Evolutionary conservation across 2,113 vertebrate genomes (phyloP).

Genomic region (Pelusios castaneus): DNA sequence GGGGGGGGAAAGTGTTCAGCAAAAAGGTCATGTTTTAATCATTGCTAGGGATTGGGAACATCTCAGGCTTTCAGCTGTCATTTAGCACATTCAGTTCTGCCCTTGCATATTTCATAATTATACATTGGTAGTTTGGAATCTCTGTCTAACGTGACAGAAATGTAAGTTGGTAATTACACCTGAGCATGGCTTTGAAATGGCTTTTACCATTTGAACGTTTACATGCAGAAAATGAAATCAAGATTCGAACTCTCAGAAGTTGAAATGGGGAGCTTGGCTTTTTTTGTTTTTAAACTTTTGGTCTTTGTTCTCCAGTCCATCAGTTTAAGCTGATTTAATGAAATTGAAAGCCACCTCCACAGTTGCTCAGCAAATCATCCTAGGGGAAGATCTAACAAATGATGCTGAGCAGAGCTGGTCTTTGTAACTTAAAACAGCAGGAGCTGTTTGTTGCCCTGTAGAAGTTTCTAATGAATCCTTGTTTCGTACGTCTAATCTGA

Average conservation of each 20-base stretch:
- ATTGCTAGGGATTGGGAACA: constrained; percentile 54
- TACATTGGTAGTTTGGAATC: constrained; percentile 63
- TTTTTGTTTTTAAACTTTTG: constrained; percentile 65
- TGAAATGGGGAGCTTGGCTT: constrained; percentile 36
- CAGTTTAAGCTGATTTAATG: constrained; percentile 38
- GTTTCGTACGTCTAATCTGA: constrained; percentile 24
- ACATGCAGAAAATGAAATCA: constrained; percentile 47
- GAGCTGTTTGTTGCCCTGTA: constrained; percentile 24
- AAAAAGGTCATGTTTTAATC: constrained; percentile 51
- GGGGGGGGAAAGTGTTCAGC: neutral
- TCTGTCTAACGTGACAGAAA: constrained; percentile 61
- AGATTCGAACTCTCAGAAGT: constrained; percentile 58
- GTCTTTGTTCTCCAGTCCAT: constrained; percentile 57
- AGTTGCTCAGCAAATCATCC: constrained; percentile 20
- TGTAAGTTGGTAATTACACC: constrained; percentile 59
- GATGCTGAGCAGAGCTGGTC: constrained; percentile 57
- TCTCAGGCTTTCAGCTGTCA: constrained; percentile 53
- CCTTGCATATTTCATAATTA: constrained; percentile 67
- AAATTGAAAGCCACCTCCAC: constrained; percentile 50
- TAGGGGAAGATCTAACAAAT: neutral
- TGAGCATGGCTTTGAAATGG: constrained; percentile 47
- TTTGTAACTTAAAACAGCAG: neutral
- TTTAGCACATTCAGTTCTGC: constrained; percentile 52
- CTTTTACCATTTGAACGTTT: constrained; percentile 59
- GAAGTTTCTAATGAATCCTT: constrained; percentile 40